These are phyloP conservation scores for Acanthornis magna DNA, from an alignment of 2,797 vertebrate genomes.

Conservation along the genomic window DNA sequence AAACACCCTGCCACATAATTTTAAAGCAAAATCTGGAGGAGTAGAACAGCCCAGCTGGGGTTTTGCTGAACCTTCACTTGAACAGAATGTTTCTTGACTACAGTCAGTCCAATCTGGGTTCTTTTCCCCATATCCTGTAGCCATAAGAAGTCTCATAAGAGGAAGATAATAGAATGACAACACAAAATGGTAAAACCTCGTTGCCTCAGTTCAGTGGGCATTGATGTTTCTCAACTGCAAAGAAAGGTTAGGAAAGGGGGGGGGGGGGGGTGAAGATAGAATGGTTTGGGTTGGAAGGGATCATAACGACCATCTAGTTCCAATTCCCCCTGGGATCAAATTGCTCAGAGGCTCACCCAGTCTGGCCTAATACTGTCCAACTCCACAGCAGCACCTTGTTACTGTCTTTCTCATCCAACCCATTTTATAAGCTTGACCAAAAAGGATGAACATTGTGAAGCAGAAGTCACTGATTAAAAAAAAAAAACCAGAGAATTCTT, in stretches of 20 bases:
- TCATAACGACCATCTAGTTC: neutral
- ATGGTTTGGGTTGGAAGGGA: neutral
- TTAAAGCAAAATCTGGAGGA: neutral
- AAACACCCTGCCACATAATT: neutral
- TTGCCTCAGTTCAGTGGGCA: neutral
- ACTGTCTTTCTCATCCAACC: neutral
- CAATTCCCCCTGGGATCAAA: neutral
- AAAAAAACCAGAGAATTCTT: neutral
- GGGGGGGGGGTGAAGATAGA: rapidly evolving
- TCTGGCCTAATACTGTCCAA: neutral
- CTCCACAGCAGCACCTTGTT: no score
- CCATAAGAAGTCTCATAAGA: neutral
- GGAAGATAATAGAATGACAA: neutral
- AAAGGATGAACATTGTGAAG: neutral
- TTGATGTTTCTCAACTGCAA: neutral
- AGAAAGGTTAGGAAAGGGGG: no score
- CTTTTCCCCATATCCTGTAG: neutral
- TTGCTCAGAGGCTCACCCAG: neutral
- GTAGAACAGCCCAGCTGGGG: neutral
- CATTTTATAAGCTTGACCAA: neutral
- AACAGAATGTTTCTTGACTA: neutral
- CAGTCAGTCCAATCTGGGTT: neutral
- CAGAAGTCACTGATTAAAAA: neutral
- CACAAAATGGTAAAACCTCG: neutral
- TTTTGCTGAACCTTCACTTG: neutral